These are phyloP conservation scores for Heliopora coerulea DNA, from an alignment of 92 coral and sea anemone species.

Conservation along the genomic window DNA sequence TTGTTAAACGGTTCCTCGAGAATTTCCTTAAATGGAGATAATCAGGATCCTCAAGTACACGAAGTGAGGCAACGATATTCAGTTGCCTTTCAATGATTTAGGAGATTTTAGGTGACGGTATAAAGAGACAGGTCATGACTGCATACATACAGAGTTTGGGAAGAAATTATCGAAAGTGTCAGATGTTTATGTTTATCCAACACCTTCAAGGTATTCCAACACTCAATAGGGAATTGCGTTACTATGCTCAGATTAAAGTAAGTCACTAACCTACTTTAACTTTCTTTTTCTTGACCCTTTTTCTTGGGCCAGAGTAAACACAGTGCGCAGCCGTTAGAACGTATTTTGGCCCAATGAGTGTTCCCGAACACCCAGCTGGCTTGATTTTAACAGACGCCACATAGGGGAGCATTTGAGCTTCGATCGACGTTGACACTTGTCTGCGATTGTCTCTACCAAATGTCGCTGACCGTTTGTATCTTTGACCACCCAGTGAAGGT, in stretches of 20 bases:
- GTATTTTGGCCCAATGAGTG: conserved; percentile 67
- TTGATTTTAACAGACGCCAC: conserved; percentile 78
- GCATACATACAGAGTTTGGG: too few relatives aligned
- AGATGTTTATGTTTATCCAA: too few relatives aligned
- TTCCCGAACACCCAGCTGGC: conserved; percentile 85
- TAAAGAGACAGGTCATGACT: too few relatives aligned
- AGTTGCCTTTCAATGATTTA: too few relatives aligned
- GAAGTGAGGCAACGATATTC: too few relatives aligned
- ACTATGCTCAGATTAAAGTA: too few relatives aligned
- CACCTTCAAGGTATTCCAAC: too few relatives aligned
- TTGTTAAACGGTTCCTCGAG: neutral
- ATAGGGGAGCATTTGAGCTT: conserved; percentile 78
- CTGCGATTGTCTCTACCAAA: conserved; percentile 70
- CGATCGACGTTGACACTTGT: conserved; percentile 56
- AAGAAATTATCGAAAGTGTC: neutral
- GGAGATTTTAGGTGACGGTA: too few relatives aligned
- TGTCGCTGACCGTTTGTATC: conserved; percentile 37
- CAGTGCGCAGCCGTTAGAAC: conserved; percentile 95
- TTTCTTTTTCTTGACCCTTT: conserved; percentile 50
- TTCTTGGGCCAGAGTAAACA: conserved; percentile 60
- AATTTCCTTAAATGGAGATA: too few relatives aligned
- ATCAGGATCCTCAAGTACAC: too few relatives aligned
- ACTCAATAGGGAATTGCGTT: too few relatives aligned
- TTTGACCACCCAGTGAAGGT: neutral
- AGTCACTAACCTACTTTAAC: conserved; percentile 70